Evolutionary conservation across 2,797 vertebrate species (phyloP).

Genomic region (Bovichtus variegatus): DNA sequence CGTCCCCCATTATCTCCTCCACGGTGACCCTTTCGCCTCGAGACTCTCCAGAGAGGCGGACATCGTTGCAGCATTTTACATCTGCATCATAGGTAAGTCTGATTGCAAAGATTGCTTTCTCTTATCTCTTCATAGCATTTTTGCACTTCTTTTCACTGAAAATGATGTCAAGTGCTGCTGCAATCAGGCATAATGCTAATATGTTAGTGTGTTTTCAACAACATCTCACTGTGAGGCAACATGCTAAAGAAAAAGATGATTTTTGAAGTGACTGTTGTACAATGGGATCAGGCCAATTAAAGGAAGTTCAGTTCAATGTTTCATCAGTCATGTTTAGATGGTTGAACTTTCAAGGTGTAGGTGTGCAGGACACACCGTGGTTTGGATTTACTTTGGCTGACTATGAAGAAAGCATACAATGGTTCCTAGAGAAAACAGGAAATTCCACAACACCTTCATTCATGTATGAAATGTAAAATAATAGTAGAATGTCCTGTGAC

Average conservation of each 20-base stretch:
- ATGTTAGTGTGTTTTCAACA: neutral
- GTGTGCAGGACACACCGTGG: neutral
- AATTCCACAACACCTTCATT: neutral
- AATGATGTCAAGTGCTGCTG: neutral
- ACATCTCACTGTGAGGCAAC: neutral
- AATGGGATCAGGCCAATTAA: neutral
- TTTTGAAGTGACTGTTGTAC: neutral
- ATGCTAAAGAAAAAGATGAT: neutral
- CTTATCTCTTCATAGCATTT: neutral
- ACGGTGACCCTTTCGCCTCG: slow-evolving; percentile 91
- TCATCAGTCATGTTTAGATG: neutral
- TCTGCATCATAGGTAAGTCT: slow-evolving; percentile 91
- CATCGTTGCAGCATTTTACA: slow-evolving; percentile 91
- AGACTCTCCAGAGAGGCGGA: slow-evolving; percentile 93
- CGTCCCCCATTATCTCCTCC: slow-evolving; percentile 86
- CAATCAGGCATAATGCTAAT: neutral
- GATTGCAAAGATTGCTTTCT: neutral
- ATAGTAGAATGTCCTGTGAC: neutral
- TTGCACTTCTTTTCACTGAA: neutral
- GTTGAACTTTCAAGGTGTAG: neutral
- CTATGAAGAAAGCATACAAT: neutral
- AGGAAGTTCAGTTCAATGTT: neutral
- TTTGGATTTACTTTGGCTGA: slow-evolving; percentile 8
- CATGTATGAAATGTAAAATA: neutral
- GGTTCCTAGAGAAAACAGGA: neutral